phyloP scores from a whole-genome alignment of 2,888 invertebrate species.

The Cryptocephalus moraei region DNA sequence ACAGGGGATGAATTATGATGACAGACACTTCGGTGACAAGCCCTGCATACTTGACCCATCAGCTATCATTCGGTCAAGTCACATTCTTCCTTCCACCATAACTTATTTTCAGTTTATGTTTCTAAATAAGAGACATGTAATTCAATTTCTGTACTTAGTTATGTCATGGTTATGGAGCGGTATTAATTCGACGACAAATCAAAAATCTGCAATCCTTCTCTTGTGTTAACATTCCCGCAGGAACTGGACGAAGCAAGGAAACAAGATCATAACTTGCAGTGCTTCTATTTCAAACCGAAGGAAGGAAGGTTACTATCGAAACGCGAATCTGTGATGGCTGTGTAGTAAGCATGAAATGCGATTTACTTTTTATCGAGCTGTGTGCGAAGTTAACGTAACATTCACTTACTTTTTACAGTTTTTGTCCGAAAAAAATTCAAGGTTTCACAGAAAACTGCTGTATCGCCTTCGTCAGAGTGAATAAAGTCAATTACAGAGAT shows the following conservation, averaged over 20 bases:
- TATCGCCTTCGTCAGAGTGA: slow-evolving; percentile 9
- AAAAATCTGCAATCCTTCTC: no score
- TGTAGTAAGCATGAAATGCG: slow-evolving; percentile 15
- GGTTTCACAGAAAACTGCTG: slow-evolving; percentile 5
- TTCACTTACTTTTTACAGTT: slow-evolving; percentile 5
- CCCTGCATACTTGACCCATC: no score
- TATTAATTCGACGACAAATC: no score
- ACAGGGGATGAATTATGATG: no score
- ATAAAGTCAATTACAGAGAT: slow-evolving; percentile 12
- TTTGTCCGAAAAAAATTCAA: slow-evolving; percentile 6
- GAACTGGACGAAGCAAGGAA: slow-evolving; percentile 9
- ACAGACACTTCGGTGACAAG: no score
- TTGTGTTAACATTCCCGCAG: slow-evolving; percentile 10
- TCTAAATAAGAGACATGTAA: no score
- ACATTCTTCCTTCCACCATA: no score
- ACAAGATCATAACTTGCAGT: slow-evolving; percentile 14
- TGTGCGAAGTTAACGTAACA: neutral
- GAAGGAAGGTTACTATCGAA: slow-evolving; percentile 21
- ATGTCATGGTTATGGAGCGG: no score
- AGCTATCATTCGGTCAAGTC: no score
- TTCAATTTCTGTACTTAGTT: no score
- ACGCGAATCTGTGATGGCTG: slow-evolving; percentile 16
- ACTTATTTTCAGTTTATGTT: no score
- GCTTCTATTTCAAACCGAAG: slow-evolving; percentile 18
- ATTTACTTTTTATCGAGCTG: neutral